These are phyloP conservation scores for Formica selysi DNA, from an alignment of 1,140 invertebrate species.

Conservation along the genomic window DNA sequence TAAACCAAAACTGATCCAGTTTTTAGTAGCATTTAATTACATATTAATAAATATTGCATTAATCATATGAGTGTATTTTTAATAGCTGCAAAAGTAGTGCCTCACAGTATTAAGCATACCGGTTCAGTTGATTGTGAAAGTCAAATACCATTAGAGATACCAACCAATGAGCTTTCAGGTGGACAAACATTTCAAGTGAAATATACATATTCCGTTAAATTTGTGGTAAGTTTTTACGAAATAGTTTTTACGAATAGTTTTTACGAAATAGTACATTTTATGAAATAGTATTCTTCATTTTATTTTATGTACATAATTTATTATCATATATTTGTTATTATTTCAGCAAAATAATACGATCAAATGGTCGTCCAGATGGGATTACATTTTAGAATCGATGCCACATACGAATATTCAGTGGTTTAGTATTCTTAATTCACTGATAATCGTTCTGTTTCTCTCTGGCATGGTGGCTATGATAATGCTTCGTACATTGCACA, in stretches of 20 bases:
- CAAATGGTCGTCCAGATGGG: conserved; percentile 99
- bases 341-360: conserved; percentile 92
- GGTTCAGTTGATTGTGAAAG: conserved; percentile 86
- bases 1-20: not conserved
- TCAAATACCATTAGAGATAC: conserved; percentile 90
- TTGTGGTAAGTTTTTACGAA: conserved; percentile 87
- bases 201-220: conserved; percentile 96
- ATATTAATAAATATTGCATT: not conserved
- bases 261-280: too few species aligned
- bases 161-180: conserved; percentile 85
- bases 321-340: not conserved
- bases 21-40: not conserved
- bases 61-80: conserved; percentile 28
- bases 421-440: conserved; percentile 97
- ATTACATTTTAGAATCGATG: conserved; percentile 99
- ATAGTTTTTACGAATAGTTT: too few species aligned
- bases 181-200: conserved; percentile 90
- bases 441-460: conserved; percentile 95
- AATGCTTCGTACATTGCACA: conserved; percentile 97
- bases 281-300: too few species aligned
- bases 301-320: not conserved
- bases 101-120: conserved; percentile 92
- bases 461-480: conserved; percentile 99
- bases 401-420: conserved; percentile 99
- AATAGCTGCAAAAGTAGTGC: conserved; percentile 91